These are phyloP conservation scores for Thereva nobilitata DNA, from an alignment of 2,888 invertebrate genomes.

Conservation along the genomic window DNA sequence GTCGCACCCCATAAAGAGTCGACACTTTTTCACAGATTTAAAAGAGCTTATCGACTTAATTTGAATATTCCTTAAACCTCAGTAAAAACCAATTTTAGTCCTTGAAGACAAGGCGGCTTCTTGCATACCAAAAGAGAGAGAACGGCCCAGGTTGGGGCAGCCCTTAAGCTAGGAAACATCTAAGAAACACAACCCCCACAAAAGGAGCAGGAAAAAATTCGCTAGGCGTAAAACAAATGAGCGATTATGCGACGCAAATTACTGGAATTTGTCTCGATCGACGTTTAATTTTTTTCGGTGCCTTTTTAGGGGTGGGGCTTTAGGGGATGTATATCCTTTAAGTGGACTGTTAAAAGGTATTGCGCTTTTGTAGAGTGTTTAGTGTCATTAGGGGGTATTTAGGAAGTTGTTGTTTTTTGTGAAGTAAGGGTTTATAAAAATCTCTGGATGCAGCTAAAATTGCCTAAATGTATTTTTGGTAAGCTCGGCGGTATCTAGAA, in stretches of 20 bases:
- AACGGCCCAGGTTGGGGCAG: not conserved
- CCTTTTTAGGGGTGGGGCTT: slow-evolving; percentile 2
- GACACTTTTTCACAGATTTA: slow-evolving; percentile 56
- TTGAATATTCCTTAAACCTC: slow-evolving; percentile 50
- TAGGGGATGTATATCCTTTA: too few species aligned
- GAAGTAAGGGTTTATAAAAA: too few species aligned
- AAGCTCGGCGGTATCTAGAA: too few species aligned
- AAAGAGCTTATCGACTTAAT: slow-evolving; percentile 57
- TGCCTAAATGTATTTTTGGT: too few species aligned
- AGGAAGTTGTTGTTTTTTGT: too few species aligned
- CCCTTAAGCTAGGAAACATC: slow-evolving; percentile 18
- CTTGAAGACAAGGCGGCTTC: slow-evolving; percentile 32
- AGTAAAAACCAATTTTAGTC: slow-evolving; percentile 42
- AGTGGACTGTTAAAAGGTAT: too few species aligned
- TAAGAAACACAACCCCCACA: slow-evolving; percentile 15
- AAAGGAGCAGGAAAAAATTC: not conserved
- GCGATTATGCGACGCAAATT: slow-evolving; percentile 37
- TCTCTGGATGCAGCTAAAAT: too few species aligned
- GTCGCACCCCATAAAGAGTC: slow-evolving; percentile 45
- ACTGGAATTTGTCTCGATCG: slow-evolving; percentile 30
- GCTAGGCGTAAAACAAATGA: slow-evolving; percentile 40
- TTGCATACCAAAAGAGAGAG: slow-evolving; percentile 23
- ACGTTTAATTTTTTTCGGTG: slow-evolving; percentile 31
- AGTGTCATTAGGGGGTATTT: too few species aligned
- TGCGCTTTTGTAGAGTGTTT: too few species aligned